Conservation (phyloP, 2,797 vertebrate species). For the Bradypodion pumilum region DNA sequence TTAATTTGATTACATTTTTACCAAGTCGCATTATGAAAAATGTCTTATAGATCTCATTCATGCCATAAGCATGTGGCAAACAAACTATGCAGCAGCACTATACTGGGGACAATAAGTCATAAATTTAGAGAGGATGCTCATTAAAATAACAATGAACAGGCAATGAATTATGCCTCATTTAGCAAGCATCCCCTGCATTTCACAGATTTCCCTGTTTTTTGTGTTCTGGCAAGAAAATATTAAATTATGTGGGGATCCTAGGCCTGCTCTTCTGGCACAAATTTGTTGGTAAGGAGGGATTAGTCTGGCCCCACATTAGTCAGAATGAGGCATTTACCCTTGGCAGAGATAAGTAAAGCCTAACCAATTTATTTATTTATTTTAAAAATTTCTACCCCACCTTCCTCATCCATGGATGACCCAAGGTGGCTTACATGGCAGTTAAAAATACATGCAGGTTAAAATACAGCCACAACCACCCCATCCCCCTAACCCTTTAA, state of each 20-base stretch:
- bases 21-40: conserved; percentile 26
- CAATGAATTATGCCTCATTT: neutral
- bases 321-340: neutral
- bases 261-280: neutral
- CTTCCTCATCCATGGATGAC: no score
- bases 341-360: neutral
- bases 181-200: neutral
- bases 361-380: no score
- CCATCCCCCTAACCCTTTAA: no score
- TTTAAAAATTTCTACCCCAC: no score
- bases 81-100: neutral
- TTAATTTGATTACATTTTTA: conserved; percentile 43
- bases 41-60: conserved; percentile 11
- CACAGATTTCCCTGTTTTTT: conserved; percentile 38
- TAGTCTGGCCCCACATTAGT: no score
- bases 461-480: no score
- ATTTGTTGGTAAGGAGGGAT: no score
- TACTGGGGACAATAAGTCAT: conserved; percentile 4
- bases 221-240: conserved; percentile 17
- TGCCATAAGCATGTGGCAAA: neutral
- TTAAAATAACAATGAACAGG: conserved; percentile 33
- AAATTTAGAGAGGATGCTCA: conserved; percentile 23
- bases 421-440: no score
- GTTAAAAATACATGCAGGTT: no score
- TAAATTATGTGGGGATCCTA: neutral